Evolutionary conservation across 2,888 invertebrate genomes (phyloP), one percentile per base, ranked within the genome.

Genomic region (Polymixis flavicincta): DNA sequence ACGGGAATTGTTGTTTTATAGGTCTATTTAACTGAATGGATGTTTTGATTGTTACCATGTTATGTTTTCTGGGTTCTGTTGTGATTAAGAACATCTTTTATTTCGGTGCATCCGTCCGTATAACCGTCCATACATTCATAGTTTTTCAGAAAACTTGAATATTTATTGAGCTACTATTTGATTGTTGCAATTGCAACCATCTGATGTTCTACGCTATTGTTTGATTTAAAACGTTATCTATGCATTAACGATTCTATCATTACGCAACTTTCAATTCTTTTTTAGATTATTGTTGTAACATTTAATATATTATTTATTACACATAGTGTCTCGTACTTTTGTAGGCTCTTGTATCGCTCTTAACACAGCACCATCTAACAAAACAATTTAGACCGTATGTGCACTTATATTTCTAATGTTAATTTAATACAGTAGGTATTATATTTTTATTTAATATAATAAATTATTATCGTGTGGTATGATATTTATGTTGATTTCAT

Each of bases 401-500:
- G 86, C 87, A 87, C 86, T 54, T 64, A 60, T 77, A 78, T 70
- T 83, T 82, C 76, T 85, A 86, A 85, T 85, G 71, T 87, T 89
- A 83, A 81, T 85, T 89, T 85, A 83, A 86, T 85, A 84, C 83
- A 88, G 86, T 87, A 45, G 42, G 11, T 45, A 86, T 87, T 85
- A 85, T 82, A 86, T 84, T 81, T 77, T 84, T 37, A 78, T 79
- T 81, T 76, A 65, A 70, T 81, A 81, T 76, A 65, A 70, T 81
- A 82, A 81, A 85, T 80, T 80, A 80, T 76, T 87, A 81, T 83
- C 84, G 82, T 85, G 80, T 85, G 87, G 80, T 87, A 87, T 85
- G 81, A 86, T 88, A 87, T 87, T 87, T 87, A 86, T 83, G 84
- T 87, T 88, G 71, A 85, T 76, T 87, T 82, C 81, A 87, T 75